Percentiles rank a stretch among this genome's conserved stretches.
These are phyloP conservation scores for Notarius quadriscutis DNA, from an alignment of 2,113 vertebrate species.

Conservation along the genomic window DNA sequence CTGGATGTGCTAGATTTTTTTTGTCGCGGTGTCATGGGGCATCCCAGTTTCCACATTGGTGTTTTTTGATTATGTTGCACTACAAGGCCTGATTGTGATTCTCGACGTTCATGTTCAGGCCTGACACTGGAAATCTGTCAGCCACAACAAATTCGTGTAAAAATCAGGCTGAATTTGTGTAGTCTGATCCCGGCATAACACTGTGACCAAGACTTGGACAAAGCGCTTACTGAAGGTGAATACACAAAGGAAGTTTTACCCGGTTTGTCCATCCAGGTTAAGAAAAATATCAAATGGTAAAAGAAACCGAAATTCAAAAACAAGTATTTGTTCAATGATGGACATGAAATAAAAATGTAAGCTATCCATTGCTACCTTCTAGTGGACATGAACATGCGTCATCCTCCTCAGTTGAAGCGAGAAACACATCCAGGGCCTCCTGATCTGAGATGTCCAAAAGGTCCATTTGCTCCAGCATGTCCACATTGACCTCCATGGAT, in stretches of 20 bases:
- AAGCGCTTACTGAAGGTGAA: neutral
- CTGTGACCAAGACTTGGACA: neutral
- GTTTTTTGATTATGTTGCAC: too few species aligned
- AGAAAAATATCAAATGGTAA: neutral
- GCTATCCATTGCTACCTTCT: constrained; percentile 68
- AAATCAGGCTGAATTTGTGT: neutral
- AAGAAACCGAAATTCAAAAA: neutral
- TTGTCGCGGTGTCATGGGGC: too few species aligned
- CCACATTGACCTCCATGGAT: constrained; percentile 97
- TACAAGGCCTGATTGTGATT: too few species aligned
- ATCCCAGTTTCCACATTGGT: too few species aligned
- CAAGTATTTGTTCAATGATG: neutral
- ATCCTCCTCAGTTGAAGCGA: constrained; percentile 82
- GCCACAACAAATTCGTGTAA: too few species aligned
- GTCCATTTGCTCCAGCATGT: constrained; percentile 93
- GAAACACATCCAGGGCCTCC: constrained; percentile 89
- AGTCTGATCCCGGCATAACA: neutral
- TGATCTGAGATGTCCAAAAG: constrained; percentile 88
- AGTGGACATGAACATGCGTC: constrained; percentile 64
- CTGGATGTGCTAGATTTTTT: too few species aligned
- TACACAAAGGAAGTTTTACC: neutral
- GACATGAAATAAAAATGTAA: neutral
- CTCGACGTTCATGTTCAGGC: too few species aligned
- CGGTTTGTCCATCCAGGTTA: neutral
- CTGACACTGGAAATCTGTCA: too few species aligned